phyloP scores from a whole-genome alignment of 2,888 invertebrate species.

The Sesia bembeciformis region DNA sequence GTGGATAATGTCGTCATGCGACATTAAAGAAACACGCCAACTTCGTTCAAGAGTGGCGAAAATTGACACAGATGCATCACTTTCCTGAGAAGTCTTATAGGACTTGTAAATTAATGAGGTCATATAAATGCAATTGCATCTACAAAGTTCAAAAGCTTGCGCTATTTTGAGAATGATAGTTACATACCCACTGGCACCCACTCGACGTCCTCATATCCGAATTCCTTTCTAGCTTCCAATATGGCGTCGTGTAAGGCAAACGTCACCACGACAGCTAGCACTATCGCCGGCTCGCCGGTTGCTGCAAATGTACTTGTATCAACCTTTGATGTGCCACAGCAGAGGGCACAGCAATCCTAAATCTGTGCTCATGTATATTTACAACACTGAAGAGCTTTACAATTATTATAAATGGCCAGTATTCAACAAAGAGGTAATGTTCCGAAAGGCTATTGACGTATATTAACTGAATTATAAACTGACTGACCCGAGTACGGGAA shows the following conservation, averaged over 20 bases:
- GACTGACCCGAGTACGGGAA: no score
- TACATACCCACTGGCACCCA: slow-evolving; percentile 77
- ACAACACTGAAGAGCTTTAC: no score
- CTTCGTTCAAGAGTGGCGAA: no score
- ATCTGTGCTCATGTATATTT: no score
- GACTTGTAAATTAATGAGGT: not conserved
- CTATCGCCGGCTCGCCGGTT: slow-evolving; percentile 71
- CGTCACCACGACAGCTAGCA: slow-evolving; percentile 56
- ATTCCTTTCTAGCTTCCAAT: slow-evolving; percentile 75
- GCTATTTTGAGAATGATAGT: not conserved
- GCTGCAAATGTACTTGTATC: slow-evolving; percentile 34
- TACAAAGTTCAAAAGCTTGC: not conserved
- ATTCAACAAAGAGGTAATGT: no score
- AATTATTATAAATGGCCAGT: no score
- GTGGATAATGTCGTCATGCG: no score
- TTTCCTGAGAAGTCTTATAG: not conserved
- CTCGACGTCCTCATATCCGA: slow-evolving; percentile 57
- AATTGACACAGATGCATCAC: not conserved
- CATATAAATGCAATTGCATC: not conserved
- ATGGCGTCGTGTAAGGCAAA: slow-evolving; percentile 78
- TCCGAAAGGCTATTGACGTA: no score
- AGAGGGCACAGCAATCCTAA: no score
- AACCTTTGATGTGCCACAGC: no score
- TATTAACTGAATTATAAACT: no score
- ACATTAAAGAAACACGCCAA: no score